These are phyloP conservation scores for Neelides folsomi DNA, from an alignment of 2,888 invertebrate species.

Conservation along the genomic window DNA sequence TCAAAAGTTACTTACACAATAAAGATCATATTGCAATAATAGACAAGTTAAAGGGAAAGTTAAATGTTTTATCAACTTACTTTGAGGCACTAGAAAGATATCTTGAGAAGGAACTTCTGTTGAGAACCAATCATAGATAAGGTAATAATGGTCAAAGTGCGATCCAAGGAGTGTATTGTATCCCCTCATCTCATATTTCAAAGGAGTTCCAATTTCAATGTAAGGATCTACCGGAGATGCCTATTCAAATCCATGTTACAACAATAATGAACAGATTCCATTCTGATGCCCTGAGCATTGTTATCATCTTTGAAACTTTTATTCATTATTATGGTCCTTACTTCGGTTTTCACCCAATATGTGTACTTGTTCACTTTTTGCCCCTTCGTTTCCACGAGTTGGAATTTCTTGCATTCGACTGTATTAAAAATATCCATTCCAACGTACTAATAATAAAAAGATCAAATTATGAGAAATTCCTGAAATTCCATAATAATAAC, in stretches of 20 bases:
- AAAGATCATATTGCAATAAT: too few relatives aligned
- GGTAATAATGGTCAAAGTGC: slow-evolving; percentile 86
- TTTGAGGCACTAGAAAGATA: slow-evolving; percentile 52
- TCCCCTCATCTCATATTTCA: slow-evolving; percentile 82
- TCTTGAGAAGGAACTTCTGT: slow-evolving; percentile 54
- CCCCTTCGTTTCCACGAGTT: slow-evolving; percentile 52
- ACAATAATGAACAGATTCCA: neutral
- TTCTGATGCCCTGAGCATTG: too few relatives aligned
- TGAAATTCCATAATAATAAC: too few relatives aligned
- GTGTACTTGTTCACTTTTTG: slow-evolving; percentile 77
- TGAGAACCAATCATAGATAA: slow-evolving; percentile 55
- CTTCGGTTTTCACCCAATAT: slow-evolving; percentile 69
- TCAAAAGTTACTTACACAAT: too few relatives aligned
- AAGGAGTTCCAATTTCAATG: slow-evolving; percentile 45
- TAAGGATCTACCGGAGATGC: slow-evolving; percentile 24
- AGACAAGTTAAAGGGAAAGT: neutral
- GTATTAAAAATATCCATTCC: slow-evolving; percentile 60
- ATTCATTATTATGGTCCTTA: slow-evolving; percentile 30
- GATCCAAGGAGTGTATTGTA: slow-evolving; percentile 84
- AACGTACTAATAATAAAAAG: slow-evolving; percentile 34
- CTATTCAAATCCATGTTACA: slow-evolving; percentile 7
- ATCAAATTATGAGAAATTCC: slow-evolving; percentile 6
- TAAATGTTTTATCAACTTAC: slow-evolving; percentile 39
- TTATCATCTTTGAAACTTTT: too few relatives aligned
- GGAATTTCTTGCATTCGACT: slow-evolving; percentile 63